These are phyloP conservation scores for Rhagium mordax DNA, from an alignment of 2,888 invertebrate species.

Conservation along the genomic window DNA sequence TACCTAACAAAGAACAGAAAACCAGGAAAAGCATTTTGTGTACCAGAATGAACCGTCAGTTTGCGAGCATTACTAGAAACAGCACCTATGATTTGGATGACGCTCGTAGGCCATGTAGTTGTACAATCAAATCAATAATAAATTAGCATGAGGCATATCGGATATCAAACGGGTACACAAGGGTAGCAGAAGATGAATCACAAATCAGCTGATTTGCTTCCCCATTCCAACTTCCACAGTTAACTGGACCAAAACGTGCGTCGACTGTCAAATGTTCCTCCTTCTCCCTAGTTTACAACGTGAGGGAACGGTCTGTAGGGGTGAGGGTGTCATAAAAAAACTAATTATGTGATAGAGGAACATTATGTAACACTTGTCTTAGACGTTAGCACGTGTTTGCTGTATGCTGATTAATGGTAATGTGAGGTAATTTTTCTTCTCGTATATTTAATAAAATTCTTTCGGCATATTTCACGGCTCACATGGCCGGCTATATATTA, in stretches of 20 bases:
- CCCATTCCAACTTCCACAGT: conserved; percentile 55
- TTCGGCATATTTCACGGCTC: neutral
- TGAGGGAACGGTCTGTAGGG: conserved; percentile 40
- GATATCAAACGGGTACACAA: conserved; percentile 45
- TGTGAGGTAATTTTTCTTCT: conserved; percentile 40
- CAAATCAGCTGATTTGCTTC: conserved; percentile 66
- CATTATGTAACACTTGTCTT: conserved; percentile 59
- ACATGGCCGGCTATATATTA: neutral
- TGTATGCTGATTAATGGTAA: conserved; percentile 56
- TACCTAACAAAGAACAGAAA: no score
- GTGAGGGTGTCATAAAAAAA: conserved; percentile 58
- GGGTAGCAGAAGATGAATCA: conserved; percentile 32
- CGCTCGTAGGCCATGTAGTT: neutral
- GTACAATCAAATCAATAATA: conserved; percentile 46
- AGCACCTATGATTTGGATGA: neutral
- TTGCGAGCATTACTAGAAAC: neutral
- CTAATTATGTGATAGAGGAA: conserved; percentile 60
- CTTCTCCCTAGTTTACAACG: conserved; percentile 48
- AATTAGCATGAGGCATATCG: conserved; percentile 42
- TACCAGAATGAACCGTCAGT: no score
- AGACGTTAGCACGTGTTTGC: conserved; percentile 55
- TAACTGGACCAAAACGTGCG: conserved; percentile 68
- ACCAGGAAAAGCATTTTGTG: no score
- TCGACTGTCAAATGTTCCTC: conserved; percentile 63
- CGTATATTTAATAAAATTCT: conserved; percentile 37